These are phyloP conservation scores for Nomada ferruginata DNA, from an alignment of 2,888 invertebrate species.

Conservation along the genomic window DNA sequence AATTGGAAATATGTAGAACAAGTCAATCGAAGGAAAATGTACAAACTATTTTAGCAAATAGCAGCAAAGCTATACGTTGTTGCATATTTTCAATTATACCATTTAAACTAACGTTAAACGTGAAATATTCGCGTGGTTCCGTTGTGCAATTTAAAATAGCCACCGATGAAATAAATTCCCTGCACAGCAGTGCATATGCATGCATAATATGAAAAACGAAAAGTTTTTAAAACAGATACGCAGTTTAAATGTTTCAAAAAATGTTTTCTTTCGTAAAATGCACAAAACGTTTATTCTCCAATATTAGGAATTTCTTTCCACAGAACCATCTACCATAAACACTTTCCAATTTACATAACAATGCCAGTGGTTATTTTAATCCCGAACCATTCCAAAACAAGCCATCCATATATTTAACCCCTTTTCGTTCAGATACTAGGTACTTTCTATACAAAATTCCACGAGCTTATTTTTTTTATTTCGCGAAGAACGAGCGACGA, in stretches of 20 bases:
- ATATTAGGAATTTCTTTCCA: not conserved
- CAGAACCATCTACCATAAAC: not conserved
- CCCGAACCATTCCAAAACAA: not conserved
- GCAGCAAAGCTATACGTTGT: not conserved
- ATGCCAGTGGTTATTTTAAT: not conserved
- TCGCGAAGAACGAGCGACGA: not conserved
- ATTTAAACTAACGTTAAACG: too few relatives aligned
- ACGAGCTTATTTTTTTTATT: not conserved
- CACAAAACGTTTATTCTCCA: not conserved
- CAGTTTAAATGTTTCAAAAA: not conserved
- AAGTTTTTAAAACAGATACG: not conserved
- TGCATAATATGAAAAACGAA: not conserved
- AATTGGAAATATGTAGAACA: not conserved
- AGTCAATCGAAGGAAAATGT: not conserved
- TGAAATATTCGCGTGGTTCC: not conserved
- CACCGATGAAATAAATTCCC: not conserved
- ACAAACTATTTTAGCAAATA: not conserved
- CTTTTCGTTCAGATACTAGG: not conserved
- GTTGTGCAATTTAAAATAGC: not conserved
- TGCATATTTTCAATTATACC: too few relatives aligned
- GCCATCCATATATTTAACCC: not conserved
- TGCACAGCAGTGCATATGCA: too few relatives aligned
- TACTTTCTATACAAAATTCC: not conserved
- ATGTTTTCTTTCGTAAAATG: slow-evolving; percentile 2
- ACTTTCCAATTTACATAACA: slow-evolving; percentile 2